These are phyloP conservation scores for Mesocricetus auratus DNA, from an alignment of 2,113 vertebrate species.

Conservation along the genomic window DNA sequence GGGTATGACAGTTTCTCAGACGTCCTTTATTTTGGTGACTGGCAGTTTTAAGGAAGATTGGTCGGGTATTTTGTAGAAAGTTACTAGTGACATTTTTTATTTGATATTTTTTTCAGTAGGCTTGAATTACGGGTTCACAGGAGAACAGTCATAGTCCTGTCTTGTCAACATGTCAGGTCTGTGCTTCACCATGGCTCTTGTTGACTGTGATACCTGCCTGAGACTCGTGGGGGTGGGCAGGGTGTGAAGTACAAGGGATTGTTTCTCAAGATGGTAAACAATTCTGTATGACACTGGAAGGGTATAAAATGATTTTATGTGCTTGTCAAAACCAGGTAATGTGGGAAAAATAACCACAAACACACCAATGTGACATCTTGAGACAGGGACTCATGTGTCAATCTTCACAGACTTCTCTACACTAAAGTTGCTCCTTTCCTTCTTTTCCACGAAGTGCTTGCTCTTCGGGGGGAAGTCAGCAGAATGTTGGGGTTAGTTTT, in stretches of 20 bases:
- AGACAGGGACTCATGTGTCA: neutral
- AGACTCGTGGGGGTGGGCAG: neutral
- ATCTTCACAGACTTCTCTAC: neutral
- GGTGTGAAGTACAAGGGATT: neutral
- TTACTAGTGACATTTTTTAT: neutral
- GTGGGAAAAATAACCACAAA: neutral
- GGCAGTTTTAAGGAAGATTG: slow-evolving; percentile 14
- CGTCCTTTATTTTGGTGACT: neutral
- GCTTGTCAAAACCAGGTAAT: neutral
- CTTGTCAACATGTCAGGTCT: neutral
- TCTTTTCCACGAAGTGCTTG: neutral
- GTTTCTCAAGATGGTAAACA: neutral
- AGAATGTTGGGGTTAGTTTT: neutral
- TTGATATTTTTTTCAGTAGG: slow-evolving; percentile 18
- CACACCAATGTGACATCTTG: neutral
- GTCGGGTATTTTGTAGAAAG: neutral
- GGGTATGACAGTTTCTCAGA: neutral
- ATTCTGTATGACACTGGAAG: neutral
- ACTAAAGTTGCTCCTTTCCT: neutral
- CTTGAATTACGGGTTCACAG: neutral
- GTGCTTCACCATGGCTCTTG: neutral
- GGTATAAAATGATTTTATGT: neutral
- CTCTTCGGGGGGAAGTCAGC: neutral
- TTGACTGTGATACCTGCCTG: neutral
- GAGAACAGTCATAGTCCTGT: neutral